A percentile compares a stretch with the other conserved stretches of the same genome.
Evolutionary conservation across 2,113 vertebrate genomes (phyloP).

Genomic region (Furnarius figulus): DNA sequence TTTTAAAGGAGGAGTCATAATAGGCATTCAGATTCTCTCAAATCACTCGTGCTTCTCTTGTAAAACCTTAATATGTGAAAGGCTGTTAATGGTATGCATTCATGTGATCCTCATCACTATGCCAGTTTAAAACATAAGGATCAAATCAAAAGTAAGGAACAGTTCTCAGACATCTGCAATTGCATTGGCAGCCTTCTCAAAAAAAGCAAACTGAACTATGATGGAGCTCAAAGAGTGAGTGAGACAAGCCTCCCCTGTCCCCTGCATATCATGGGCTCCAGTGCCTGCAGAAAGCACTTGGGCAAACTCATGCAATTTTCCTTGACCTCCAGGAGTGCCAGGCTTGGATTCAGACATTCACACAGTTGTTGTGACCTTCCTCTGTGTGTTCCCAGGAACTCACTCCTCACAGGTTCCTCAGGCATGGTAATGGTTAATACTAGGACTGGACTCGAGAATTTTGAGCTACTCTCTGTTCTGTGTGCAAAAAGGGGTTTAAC

Average conservation of each 20-base stretch:
- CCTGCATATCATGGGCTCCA: neutral
- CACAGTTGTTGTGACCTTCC: fast-evolving
- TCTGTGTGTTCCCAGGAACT: neutral
- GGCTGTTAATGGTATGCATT: neutral
- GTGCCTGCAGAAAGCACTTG: neutral
- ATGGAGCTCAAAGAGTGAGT: neutral
- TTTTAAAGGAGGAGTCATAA: neutral
- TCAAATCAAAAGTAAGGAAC: neutral
- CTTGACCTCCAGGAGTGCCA: neutral
- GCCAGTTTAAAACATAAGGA: neutral
- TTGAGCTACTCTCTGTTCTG: neutral
- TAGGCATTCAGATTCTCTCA: neutral
- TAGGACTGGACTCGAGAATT: neutral
- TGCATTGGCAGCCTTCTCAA: neutral
- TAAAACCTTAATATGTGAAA: neutral
- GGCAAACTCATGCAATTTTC: neutral
- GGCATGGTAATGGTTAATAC: neutral
- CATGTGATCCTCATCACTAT: neutral
- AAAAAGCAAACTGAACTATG: neutral
- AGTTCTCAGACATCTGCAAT: neutral
- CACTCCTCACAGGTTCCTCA: neutral
- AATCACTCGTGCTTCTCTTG: neutral
- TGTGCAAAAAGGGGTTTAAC: neutral
- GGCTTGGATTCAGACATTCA: neutral
- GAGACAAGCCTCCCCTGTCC: neutral